Evolutionary conservation across 2,888 invertebrate species (phyloP), one percentile per base, ranked within the genome.

Genomic region (Fragum sueziense): DNA sequence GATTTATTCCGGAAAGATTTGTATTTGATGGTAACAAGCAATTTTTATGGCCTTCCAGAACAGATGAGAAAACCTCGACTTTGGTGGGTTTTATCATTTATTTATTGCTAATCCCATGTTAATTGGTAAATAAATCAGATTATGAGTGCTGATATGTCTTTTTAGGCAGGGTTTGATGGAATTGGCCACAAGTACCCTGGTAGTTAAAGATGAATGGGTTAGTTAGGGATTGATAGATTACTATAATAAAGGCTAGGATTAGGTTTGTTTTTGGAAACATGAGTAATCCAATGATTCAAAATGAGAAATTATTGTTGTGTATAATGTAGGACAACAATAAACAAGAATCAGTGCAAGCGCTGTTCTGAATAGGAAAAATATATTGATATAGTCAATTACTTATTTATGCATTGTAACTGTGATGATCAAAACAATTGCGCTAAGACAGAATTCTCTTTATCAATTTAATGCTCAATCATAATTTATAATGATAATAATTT

Each of bases 21-120:
- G 76, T 70, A 47, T 4, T 47, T 74, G 52, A 73, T 62, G 51
- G 62, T 62, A 74, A 73, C 78, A 65, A 65, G 65, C 25, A 37
- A 65, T n/a, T 70, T 79, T 79, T 79, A 74, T 79, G 54, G 76
- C 65, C 27, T 31, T 34, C 22, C 47, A 37, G 31, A 73, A 70
- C 67, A 74, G 74, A 70, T 74, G 74, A 57, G 62, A 70, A 71
- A 76, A 70, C 70, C 73, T 76, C 65, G 67, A 70, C 65, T 52
- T 67, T 80, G 70, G 52, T 41, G 61, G n/a, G 29, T 68, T 67
- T 77, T 79, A 82, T 82, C 82, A 68, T 74, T 82, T 82, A 80
- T 82, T 82, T 82, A 82, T 80, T 71, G 78, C 72, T 80, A 82
- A 82, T 82, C 70, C 72, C 57, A 61, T 77, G 77, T 80, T 79